Evolutionary conservation across 2,888 invertebrate genomes (phyloP).

Genomic region (Chymomyza fuscimana): DNA sequence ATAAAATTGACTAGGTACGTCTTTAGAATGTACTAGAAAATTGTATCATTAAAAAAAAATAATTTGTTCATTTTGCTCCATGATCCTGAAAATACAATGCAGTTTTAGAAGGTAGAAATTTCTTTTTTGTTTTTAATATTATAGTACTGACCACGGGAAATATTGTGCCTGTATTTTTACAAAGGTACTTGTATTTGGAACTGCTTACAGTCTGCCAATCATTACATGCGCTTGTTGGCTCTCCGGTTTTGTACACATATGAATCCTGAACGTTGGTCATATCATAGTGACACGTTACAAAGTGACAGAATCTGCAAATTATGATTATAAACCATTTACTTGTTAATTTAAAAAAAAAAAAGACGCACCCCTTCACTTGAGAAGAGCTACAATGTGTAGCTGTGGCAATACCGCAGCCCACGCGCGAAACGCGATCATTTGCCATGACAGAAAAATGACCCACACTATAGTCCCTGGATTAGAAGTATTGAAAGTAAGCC

Average conservation of each 20-base stretch:
- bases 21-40: background rate
- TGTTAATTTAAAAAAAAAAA: background rate
- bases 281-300: constrained; percentile 59
- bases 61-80: constrained; percentile 1
- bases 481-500: background rate
- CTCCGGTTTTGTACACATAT: constrained; percentile 38
- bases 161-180: constrained; percentile 44
- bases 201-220: constrained; percentile 35
- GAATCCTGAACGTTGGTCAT: constrained; percentile 28
- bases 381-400: constrained; percentile 34
- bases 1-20: constrained; percentile 29
- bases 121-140: background rate
- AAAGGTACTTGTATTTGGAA: constrained; percentile 27
- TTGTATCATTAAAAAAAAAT: background rate
- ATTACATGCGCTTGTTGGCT: constrained; percentile 30
- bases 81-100: constrained; percentile 9
- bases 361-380: background rate
- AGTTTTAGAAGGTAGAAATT: background rate
- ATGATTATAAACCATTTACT: background rate
- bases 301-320: constrained; percentile 41
- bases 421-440: constrained; percentile 56
- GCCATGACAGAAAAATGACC: constrained; percentile 40
- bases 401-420: constrained; percentile 47
- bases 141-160: constrained; percentile 20
- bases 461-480: constrained; percentile 12